These are phyloP conservation scores for Anguilla marmorata DNA, from an alignment of 2,797 vertebrate species.

Conservation along the genomic window DNA sequence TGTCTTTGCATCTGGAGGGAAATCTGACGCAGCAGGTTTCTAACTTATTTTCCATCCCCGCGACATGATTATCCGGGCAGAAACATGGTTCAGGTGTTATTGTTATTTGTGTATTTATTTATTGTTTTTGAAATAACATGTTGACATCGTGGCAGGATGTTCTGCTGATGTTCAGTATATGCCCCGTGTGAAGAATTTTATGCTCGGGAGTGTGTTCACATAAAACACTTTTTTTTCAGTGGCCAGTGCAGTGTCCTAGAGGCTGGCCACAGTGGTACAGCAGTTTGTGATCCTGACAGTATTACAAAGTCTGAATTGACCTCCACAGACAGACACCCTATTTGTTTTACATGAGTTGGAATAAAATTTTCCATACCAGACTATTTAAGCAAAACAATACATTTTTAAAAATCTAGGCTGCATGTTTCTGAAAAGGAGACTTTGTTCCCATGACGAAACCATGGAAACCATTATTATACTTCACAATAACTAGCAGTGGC, in stretches of 20 bases:
- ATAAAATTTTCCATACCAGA: not conserved
- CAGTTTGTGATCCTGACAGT: not conserved
- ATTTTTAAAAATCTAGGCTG: not conserved
- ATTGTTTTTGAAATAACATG: not conserved
- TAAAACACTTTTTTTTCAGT: not conserved
- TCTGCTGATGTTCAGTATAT: not conserved
- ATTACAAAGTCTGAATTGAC: not conserved
- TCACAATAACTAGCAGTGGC: slow-evolving; percentile 32
- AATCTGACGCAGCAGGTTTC: slow-evolving; percentile 19
- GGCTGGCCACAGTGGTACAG: not conserved
- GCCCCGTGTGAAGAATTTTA: not conserved
- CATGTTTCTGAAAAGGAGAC: not conserved
- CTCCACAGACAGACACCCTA: not conserved
- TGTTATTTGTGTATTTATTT: not conserved
- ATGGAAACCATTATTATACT: slow-evolving; percentile 7
- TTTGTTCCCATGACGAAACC: slow-evolving; percentile 25
- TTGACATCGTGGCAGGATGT: not conserved
- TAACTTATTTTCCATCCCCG: not conserved
- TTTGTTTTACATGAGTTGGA: not conserved
- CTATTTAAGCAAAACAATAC: not conserved
- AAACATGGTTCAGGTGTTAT: not conserved
- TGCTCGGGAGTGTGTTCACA: not conserved
- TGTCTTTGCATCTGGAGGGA: slow-evolving; percentile 1
- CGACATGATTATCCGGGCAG: not conserved
- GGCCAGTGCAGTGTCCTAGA: not conserved